Evolutionary conservation across 2,888 invertebrate species (phyloP), one percentile per base, ranked within the genome.

Genomic region (Habroteleia sp.): DNA sequence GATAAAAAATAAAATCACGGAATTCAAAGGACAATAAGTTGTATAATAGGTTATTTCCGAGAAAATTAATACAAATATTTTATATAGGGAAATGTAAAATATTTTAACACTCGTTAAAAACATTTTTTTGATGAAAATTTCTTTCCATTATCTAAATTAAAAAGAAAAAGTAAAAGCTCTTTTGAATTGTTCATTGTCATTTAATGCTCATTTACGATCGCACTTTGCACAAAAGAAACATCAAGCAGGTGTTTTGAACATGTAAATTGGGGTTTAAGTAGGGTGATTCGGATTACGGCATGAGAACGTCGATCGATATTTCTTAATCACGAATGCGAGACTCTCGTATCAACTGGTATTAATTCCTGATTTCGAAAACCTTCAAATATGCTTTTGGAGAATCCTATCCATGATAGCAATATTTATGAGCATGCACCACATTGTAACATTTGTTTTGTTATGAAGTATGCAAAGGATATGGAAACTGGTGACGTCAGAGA

Each of bases 291-390:
- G 62, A 62, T 71, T 71, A 48, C 42, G 54, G 7, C 16, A 39
- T 2, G 44, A 17, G 60, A 54, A 71, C 37, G 20, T 37, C 41
- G 71, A 71, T 71, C 63, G 56, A 71, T 71, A 56, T 33, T 63
- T 63, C 62, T 71, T 56, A 71, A 63, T 56, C 48, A 62, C 62
- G 39, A 54, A 42, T 42, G 52, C 44, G 29, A 44, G 52, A 41
- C 20, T 11, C 14, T 10, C 20, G 50, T 37, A 52, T 44, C 60
- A 60, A 52, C 27, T 6, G 8, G 54, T 23, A 42, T 71, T 71
- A 71, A 52, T 62, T 44, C 29, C 25, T 37, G 37, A 52, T 62
- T 46, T 27, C 11, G 42, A 23, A 23, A 52, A 42, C 62, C 48
- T 13, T 50, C 48, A 13, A 37, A 37, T 25, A 60, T 17, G 48